phyloP scores from a whole-genome alignment of 2,888 invertebrate species.

The Sylvicola cinctus region DNA sequence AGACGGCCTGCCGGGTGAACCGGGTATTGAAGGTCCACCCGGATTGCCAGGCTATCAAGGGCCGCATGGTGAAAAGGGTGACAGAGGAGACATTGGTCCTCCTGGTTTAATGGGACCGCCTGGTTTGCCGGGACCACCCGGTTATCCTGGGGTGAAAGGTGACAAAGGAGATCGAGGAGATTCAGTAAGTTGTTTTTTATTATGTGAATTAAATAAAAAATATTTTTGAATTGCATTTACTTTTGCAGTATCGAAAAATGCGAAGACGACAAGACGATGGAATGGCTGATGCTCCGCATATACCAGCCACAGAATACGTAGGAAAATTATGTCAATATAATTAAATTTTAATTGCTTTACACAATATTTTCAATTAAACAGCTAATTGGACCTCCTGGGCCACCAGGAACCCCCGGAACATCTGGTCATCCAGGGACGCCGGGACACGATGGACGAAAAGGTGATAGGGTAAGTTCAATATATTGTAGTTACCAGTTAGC shows the following conservation, averaged over 20 bases:
- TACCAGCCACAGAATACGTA: conserved; percentile 25
- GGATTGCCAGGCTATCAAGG: conserved; percentile 58
- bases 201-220: conserved; percentile 8
- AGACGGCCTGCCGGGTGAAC: conserved; percentile 43
- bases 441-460: conserved; percentile 60
- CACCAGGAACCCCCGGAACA: conserved; percentile 53
- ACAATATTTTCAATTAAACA: conserved; percentile 11
- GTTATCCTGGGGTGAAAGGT: conserved; percentile 75
- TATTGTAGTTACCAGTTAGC: too few relatives aligned
- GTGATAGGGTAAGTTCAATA: conserved; percentile 44
- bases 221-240: conserved; percentile 4
- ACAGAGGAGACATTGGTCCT: conserved; percentile 72
- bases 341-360: too few relatives aligned
- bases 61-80: conserved; percentile 72
- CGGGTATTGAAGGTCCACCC: conserved; percentile 76
- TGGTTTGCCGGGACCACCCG: conserved; percentile 60
- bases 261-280: conserved; percentile 25
- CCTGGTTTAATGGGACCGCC: conserved; percentile 90
- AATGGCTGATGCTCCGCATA: conserved; percentile 25
- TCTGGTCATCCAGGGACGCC: conserved; percentile 28
- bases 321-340: conserved; percentile 9
- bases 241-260: conserved; percentile 25
- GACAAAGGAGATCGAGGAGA: conserved; percentile 86
- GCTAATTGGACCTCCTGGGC: conserved; percentile 34
- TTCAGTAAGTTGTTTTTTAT: conserved; percentile 44